Evolutionary conservation across 92 coral and sea anemone species (phyloP).

Genomic region (Epizoanthus rinbou): DNA sequence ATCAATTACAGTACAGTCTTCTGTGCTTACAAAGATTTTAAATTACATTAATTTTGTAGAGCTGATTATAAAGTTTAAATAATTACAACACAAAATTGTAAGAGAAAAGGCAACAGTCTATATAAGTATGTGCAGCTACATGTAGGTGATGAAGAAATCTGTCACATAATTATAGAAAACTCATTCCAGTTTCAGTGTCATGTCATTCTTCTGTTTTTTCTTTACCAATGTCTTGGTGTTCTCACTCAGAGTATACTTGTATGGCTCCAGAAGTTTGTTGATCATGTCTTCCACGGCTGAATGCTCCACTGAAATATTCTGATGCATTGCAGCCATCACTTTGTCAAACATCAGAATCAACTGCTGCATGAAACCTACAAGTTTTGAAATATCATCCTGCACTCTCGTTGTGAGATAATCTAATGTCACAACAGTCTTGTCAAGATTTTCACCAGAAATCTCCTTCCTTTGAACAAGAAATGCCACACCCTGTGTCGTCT

Average conservation of each 20-base stretch:
- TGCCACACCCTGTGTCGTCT: slow-evolving; percentile 47
- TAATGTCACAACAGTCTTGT: slow-evolving; percentile 66
- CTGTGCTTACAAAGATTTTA: too few species aligned
- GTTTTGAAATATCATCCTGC: slow-evolving; percentile 68
- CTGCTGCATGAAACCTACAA: slow-evolving; percentile 82
- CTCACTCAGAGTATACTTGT: slow-evolving; percentile 63
- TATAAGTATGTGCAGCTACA: too few species aligned
- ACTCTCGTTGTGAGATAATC: slow-evolving; percentile 80
- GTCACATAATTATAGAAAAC: neutral
- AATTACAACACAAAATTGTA: too few species aligned
- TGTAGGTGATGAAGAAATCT: too few species aligned
- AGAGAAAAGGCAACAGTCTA: too few species aligned
- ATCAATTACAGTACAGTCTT: too few species aligned
- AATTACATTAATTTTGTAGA: too few species aligned
- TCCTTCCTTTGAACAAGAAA: slow-evolving; percentile 50
- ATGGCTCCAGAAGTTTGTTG: slow-evolving; percentile 73
- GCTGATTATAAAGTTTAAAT: too few species aligned
- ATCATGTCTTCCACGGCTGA: slow-evolving; percentile 87
- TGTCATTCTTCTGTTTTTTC: slow-evolving; percentile 53
- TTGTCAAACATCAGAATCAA: slow-evolving; percentile 82
- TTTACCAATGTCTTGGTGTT: slow-evolving; percentile 72
- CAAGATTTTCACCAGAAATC: slow-evolving; percentile 53
- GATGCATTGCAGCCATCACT: slow-evolving; percentile 88
- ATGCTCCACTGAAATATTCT: slow-evolving; percentile 67
- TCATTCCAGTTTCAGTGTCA: neutral